These are phyloP conservation scores for Notolepis coatsorum DNA, from an alignment of 2,797 vertebrate genomes.

Conservation along the genomic window DNA sequence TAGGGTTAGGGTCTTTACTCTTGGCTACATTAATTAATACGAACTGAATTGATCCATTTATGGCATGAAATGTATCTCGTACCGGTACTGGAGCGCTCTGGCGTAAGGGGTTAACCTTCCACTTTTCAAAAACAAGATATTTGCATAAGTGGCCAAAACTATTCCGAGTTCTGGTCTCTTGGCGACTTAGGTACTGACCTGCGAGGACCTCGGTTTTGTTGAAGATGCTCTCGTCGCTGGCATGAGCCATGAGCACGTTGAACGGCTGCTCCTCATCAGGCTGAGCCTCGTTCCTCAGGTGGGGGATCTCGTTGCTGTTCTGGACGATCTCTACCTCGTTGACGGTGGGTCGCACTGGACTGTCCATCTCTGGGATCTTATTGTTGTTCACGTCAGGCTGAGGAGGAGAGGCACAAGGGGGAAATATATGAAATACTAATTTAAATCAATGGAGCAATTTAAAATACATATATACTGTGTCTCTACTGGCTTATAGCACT, in stretches of 20 bases:
- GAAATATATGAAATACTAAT: too few relatives aligned
- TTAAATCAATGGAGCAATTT: too few relatives aligned
- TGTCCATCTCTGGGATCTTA: conserved; percentile 81
- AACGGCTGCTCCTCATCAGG: conserved; percentile 67
- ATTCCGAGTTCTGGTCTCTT: background rate
- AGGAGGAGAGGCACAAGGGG: background rate
- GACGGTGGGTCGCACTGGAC: conserved; percentile 51
- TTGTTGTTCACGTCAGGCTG: conserved; percentile 77
- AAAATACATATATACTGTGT: too few relatives aligned
- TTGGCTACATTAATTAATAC: too few relatives aligned
- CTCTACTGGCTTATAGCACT: too few relatives aligned
- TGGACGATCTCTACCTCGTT: conserved; percentile 60
- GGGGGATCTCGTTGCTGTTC: conserved; percentile 81
- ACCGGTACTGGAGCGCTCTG: too few relatives aligned
- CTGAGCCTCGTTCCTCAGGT: conserved; percentile 12
- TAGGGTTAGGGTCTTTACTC: too few relatives aligned
- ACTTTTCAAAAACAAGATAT: too few relatives aligned
- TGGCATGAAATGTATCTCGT: too few relatives aligned
- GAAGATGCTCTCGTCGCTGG: conserved; percentile 85
- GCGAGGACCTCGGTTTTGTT: conserved; percentile 92
- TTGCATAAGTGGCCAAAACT: too few relatives aligned
- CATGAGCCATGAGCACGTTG: conserved; percentile 91
- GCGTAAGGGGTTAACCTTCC: too few relatives aligned
- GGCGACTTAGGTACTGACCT: conserved; percentile 80
- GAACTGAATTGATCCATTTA: too few relatives aligned